Evolutionary conservation across 2,797 vertebrate species (phyloP), one percentile per base, ranked within the genome.

Genomic region (Coendou prehensilis): DNA sequence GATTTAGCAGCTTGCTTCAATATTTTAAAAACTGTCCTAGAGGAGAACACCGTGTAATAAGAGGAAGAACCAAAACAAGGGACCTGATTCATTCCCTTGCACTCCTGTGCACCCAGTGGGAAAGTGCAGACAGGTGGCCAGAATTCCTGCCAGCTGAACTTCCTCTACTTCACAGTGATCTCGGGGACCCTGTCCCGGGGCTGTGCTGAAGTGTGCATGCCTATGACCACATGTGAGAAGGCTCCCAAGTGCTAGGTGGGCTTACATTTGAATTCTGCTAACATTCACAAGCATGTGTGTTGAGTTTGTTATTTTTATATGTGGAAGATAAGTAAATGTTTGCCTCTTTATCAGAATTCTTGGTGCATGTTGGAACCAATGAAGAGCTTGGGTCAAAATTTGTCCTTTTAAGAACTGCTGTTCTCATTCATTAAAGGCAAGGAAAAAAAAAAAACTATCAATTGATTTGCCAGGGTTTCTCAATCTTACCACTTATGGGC

Each of bases 271-370:
- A 86, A 61, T 86, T 91, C n/a, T 67, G 28, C 50, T 61, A 37
- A 59, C 56, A 14, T 69, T 75, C 56, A 79, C 6, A 59, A 59
- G 11, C 61, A 47, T 85, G 3, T 41, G 10, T 67, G 15, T 52
- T 78, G 47, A 9, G 59, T 69, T 71, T 57, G 10, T 85, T n/a
- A n/a, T 57, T 86, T 69, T 79, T 61, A 45, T 45, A 59, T 69
- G 47, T 63, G 23, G 50, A 41, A 30, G 52, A 18, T 79, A 76
- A 52, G 33, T 83, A 76, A 88, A 71, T 45, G 14, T 57, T 71
- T 92, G 71, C 81, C 71, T 63, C 2, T 90, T 92, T 88, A 80
- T 90, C 20, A 45, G 33, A 81, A 20, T 86, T 93, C 79, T 86
- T 95, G 37, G 14, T 50, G 10, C 41, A 14, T 64, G 8, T 78